Evolutionary conservation across 2,797 vertebrate genomes (phyloP).

Genomic region (Ctenopoma multispine): DNA sequence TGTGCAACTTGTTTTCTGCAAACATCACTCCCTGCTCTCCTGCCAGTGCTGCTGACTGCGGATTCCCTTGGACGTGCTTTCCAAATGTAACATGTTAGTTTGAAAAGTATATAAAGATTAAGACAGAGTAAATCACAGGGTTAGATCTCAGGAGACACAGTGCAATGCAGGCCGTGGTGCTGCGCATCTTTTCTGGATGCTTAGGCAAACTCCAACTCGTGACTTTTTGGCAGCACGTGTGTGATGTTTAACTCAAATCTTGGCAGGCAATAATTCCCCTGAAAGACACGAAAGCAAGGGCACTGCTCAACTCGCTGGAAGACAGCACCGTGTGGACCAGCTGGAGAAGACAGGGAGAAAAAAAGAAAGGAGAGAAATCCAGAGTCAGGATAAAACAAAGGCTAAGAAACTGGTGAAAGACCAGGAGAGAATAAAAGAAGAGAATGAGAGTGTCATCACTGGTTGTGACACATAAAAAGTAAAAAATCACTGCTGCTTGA

Average conservation of each 20-base stretch:
- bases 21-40: neutral
- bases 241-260: slow-evolving; percentile 28
- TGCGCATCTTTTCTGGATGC: slow-evolving; percentile 37
- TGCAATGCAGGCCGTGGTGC: neutral
- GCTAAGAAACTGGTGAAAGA: neutral
- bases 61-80: neutral
- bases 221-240: slow-evolving; percentile 31
- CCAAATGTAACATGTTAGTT: neutral
- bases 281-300: slow-evolving; percentile 31
- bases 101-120: neutral
- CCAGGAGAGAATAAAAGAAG: slow-evolving; percentile 3
- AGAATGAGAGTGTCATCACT: slow-evolving; percentile 1
- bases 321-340: slow-evolving; percentile 23
- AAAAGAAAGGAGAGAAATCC: neutral
- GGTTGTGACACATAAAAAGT: slow-evolving; percentile 35
- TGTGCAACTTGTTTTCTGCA: slow-evolving; percentile 14
- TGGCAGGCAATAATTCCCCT: slow-evolving; percentile 17
- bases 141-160: slow-evolving; percentile 5
- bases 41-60: neutral
- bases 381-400: no score
- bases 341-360: slow-evolving; percentile 4
- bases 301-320: slow-evolving; percentile 37
- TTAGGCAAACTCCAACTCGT: slow-evolving; percentile 42
- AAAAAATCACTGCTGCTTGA: slow-evolving; percentile 39
- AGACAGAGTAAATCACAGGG: neutral